These are phyloP conservation scores for Oryzias sinensis DNA, from an alignment of 2,797 vertebrate species.

Conservation along the genomic window DNA sequence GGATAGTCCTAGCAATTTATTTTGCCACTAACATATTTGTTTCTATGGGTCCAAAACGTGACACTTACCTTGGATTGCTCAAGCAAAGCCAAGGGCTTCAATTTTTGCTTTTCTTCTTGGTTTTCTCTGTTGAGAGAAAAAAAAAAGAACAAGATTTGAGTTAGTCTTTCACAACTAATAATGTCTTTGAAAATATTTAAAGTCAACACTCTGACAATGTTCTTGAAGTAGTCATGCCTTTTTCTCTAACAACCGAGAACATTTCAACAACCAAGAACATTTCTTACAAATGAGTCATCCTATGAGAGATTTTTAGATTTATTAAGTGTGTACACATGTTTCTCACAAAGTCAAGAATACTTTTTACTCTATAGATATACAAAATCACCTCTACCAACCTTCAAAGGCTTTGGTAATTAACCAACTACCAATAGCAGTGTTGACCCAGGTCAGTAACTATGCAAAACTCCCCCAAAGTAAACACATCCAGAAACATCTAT, in stretches of 20 bases:
- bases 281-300: conserved; percentile 8
- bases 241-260: conserved; percentile 4
- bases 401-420: conserved; percentile 34
- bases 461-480: conserved; percentile 44
- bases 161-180: conserved; percentile 3
- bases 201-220: too few species aligned
- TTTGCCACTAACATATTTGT: neutral
- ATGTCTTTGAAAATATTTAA: neutral
- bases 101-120: conserved; percentile 49
- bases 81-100: conserved; percentile 67
- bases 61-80: conserved; percentile 72
- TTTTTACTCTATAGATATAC: neutral
- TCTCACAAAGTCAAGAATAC: neutral
- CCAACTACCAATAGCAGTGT: conserved; percentile 21
- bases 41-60: too few species aligned
- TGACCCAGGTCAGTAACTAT: conserved; percentile 24
- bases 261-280: neutral
- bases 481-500: conserved; percentile 34
- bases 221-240: conserved; percentile 1
- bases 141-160: conserved; percentile 14
- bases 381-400: conserved; percentile 13
- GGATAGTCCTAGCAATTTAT: conserved; percentile 2
- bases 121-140: conserved; percentile 60
- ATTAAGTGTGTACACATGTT: conserved; percentile 7
- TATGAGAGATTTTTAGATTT: neutral